Percentiles rank a stretch among this genome's conserved stretches.
phyloP scores from a whole-genome alignment of 2,113 vertebrate species.

The Strix aluco region DNA sequence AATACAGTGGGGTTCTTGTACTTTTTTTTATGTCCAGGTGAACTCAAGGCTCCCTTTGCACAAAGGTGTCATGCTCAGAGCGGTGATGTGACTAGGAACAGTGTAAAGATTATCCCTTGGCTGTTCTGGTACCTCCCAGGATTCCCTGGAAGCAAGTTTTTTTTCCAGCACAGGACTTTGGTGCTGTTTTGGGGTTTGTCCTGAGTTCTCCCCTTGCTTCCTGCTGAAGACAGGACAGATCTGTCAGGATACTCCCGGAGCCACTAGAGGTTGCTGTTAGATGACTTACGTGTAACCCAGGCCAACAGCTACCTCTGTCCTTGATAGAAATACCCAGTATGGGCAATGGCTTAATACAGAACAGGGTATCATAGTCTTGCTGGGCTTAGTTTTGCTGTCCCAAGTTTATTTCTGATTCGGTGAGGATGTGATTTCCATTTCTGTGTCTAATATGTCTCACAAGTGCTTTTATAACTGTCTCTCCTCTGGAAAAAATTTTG shows the following conservation, averaged over 20 bases:
- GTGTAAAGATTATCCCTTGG: neutral
- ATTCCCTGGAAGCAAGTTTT: neutral
- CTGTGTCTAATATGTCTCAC: neutral
- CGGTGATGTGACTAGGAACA: neutral
- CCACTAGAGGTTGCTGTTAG: conserved; percentile 65
- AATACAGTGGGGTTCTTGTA: neutral
- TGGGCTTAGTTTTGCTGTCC: neutral
- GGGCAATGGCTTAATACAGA: neutral
- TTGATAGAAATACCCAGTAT: neutral
- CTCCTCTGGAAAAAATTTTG: neutral
- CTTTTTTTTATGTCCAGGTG: neutral
- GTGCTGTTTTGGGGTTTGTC: neutral
- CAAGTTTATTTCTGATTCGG: neutral
- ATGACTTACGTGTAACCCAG: neutral
- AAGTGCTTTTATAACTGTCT: neutral
- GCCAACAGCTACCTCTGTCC: neutral
- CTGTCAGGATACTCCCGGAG: neutral
- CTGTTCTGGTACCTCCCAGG: neutral
- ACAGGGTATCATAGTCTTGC: neutral
- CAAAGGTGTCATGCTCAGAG: neutral
- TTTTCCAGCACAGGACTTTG: neutral
- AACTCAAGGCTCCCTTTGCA: neutral
- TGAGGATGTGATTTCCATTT: neutral
- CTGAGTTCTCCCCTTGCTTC: neutral
- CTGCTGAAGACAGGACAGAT: neutral